These are phyloP conservation scores for Lipophrys pholis DNA, from an alignment of 2,113 vertebrate species.

Conservation along the genomic window DNA sequence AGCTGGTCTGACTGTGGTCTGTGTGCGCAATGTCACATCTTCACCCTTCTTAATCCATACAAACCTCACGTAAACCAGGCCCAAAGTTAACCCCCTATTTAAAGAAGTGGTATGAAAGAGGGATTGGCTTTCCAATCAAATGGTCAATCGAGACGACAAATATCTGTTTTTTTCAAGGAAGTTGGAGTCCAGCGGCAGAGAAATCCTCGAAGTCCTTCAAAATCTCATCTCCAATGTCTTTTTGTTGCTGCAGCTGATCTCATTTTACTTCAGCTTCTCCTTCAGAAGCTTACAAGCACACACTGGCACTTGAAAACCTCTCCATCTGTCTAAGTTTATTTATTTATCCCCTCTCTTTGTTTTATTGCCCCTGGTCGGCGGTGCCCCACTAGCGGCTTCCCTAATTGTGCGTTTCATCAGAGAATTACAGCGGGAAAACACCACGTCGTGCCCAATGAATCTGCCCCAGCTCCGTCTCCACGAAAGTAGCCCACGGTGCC, in stretches of 20 bases:
- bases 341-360: not conserved
- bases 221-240: slow-evolving; percentile 26
- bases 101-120: no score
- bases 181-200: no score
- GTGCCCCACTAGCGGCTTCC: slow-evolving; percentile 37
- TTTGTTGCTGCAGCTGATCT: not conserved
- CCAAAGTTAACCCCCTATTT: no score
- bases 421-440: slow-evolving; percentile 41
- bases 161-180: no score
- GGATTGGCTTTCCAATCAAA: no score
- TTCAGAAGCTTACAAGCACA: slow-evolving; percentile 4
- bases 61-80: no score
- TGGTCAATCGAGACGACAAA: no score
- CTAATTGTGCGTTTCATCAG: slow-evolving; percentile 64
- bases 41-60: no score
- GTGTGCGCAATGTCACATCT: no score
- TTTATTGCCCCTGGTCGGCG: slow-evolving; percentile 32
- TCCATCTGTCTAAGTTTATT: not conserved
- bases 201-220: slow-evolving; percentile 10
- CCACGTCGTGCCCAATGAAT: slow-evolving; percentile 11
- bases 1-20: no score
- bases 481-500: slow-evolving; percentile 9
- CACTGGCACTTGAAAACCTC: not conserved
- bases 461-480: slow-evolving; percentile 33
- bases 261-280: slow-evolving; percentile 2